Percentiles rank a stretch among this genome's conserved stretches.
phyloP scores from a whole-genome alignment of 2,888 invertebrate genomes.

The Thymelicus sylvestris region DNA sequence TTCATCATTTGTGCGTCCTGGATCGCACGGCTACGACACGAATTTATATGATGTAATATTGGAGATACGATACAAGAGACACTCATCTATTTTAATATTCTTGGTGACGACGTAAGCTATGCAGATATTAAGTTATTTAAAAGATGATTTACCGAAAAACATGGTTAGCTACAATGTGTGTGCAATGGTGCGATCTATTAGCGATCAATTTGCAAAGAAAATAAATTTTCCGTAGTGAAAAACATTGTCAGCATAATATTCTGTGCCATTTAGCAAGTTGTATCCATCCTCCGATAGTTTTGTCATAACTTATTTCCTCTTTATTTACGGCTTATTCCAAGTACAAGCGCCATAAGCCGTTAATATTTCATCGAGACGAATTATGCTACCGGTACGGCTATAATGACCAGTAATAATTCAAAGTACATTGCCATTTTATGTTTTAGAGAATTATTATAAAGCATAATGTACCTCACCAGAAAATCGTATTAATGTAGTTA shows the following conservation, averaged over 20 bases:
- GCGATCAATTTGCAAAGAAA: no score
- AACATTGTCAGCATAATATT: background rate
- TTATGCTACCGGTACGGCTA: constrained; percentile 35
- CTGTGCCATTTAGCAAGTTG: constrained; percentile 49
- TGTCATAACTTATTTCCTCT: constrained; percentile 49
- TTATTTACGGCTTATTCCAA: constrained; percentile 49
- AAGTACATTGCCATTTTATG: constrained; percentile 1
- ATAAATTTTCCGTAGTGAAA: no score
- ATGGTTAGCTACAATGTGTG: no score
- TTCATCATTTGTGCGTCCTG: constrained; percentile 6
- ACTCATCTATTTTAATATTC: no score
- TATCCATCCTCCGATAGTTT: constrained; percentile 46
- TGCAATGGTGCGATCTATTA: no score
- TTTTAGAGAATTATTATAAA: background rate
- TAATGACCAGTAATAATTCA: constrained; percentile 30
- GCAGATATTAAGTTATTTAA: no score
- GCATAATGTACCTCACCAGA: background rate
- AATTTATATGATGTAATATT: constrained; percentile 24
- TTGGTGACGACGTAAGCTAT: no score
- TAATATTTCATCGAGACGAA: constrained; percentile 51
- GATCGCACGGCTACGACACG: constrained; percentile 8
- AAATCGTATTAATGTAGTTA: no score
- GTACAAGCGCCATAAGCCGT: constrained; percentile 47
- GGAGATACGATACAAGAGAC: background rate
- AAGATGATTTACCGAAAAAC: no score